These are phyloP conservation scores for Tetramorium simillimum DNA, from an alignment of 1,140 invertebrate species.

Conservation along the genomic window DNA sequence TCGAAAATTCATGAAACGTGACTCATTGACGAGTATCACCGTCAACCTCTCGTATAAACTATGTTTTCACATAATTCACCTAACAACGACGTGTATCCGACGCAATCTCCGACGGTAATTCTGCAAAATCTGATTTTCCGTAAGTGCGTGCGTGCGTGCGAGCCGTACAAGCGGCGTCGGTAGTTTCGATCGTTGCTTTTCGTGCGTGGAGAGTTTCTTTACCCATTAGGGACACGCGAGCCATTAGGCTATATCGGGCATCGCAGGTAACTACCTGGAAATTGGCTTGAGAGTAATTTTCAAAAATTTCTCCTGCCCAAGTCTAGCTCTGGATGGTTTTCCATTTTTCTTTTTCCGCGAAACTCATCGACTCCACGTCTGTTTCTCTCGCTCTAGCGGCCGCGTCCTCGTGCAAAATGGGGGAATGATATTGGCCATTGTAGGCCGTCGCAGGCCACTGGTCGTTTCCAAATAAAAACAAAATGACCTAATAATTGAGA, in stretches of 20 bases:
- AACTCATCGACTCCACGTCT: neutral
- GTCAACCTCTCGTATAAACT: neutral
- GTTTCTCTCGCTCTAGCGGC: neutral
- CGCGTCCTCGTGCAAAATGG: neutral
- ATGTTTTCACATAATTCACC: conserved; percentile 53
- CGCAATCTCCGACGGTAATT: conserved; percentile 38
- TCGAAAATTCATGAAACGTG: neutral
- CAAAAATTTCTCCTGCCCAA: conserved; percentile 21
- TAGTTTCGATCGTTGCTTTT: conserved; percentile 52
- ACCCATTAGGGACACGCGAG: conserved; percentile 66
- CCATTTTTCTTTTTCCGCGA: neutral
- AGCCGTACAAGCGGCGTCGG: neutral
- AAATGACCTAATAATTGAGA: neutral
- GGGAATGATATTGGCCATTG: neutral
- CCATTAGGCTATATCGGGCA: conserved; percentile 12
- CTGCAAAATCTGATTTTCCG: conserved; percentile 64
- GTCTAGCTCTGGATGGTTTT: neutral
- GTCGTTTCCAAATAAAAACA: neutral
- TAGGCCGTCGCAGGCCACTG: neutral
- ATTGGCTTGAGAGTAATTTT: conserved; percentile 42
- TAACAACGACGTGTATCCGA: conserved; percentile 37
- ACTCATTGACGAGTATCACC: neutral
- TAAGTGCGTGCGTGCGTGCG: conserved; percentile 23
- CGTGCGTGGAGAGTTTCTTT: conserved; percentile 63
- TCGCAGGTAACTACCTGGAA: conserved; percentile 45